Conservation (phyloP, 1,140 invertebrate genomes). For the Dolichoris vasculosae region DNA sequence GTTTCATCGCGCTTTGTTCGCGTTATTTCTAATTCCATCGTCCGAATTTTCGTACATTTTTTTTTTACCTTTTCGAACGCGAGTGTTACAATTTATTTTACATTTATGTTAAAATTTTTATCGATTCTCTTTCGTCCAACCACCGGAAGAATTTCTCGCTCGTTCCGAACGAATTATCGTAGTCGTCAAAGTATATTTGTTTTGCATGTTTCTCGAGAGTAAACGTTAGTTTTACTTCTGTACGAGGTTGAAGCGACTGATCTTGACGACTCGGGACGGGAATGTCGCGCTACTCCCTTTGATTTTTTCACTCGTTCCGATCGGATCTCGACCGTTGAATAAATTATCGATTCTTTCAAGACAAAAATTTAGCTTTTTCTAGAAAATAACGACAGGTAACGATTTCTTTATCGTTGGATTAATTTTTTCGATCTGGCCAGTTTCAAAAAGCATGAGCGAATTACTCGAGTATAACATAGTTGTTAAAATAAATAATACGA, state of each 20-base stretch:
- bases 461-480: neutral
- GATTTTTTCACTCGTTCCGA: neutral
- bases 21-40: too few species aligned
- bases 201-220: neutral
- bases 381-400: too few species aligned
- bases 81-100: too few species aligned
- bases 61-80: too few species aligned
- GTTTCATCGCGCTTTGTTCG: too few species aligned
- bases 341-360: too few species aligned
- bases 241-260: neutral
- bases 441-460: neutral
- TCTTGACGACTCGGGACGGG: neutral
- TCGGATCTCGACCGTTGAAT: too few species aligned
- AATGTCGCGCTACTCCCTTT: neutral
- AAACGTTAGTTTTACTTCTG: neutral
- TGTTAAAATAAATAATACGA: neutral
- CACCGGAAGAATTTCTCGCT: neutral
- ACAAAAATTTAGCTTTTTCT: too few species aligned
- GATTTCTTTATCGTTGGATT: too few species aligned
- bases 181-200: constrained; percentile 2
- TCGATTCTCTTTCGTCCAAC: neutral
- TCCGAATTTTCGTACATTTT: too few species aligned
- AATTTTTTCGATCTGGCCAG: too few species aligned
- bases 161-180: constrained; percentile 13
- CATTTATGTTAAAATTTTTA: too few species aligned